These are phyloP conservation scores for Mus musculus DNA, from an alignment of 2,113 vertebrate genomes.

Conservation along the genomic window DNA sequence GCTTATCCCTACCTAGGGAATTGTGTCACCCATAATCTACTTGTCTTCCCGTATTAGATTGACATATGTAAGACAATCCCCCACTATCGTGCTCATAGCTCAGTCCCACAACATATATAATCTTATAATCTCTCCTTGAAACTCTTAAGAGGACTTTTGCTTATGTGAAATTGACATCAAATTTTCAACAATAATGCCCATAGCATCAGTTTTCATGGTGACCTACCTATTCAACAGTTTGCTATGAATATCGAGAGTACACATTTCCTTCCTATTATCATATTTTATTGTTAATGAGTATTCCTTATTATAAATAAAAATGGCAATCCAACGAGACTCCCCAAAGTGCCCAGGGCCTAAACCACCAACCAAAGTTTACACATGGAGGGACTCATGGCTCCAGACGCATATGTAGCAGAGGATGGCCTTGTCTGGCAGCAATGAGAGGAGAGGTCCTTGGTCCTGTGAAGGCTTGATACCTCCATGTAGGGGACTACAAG, in stretches of 20 bases:
- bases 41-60: not conserved
- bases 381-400: too few relatives aligned
- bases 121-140: not conserved
- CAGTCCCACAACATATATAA: not conserved
- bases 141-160: not conserved
- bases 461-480: too few relatives aligned
- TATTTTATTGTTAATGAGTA: not conserved
- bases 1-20: not conserved
- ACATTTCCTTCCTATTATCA: not conserved
- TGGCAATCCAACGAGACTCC: not conserved
- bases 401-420: too few relatives aligned
- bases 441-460: too few relatives aligned
- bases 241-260: not conserved
- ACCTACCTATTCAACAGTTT: not conserved
- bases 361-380: too few relatives aligned
- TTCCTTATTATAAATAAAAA: constrained; percentile 11
- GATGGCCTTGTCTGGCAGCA: too few relatives aligned
- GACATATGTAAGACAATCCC: not conserved
- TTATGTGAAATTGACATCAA: not conserved
- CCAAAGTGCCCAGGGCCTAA: too few relatives aligned
- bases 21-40: not conserved
- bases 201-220: not conserved
- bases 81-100: not conserved
- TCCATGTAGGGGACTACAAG: too few relatives aligned
- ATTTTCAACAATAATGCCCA: not conserved